phyloP scores from a whole-genome alignment of 2,797 vertebrate species.

The Eulemur mongoz region DNA sequence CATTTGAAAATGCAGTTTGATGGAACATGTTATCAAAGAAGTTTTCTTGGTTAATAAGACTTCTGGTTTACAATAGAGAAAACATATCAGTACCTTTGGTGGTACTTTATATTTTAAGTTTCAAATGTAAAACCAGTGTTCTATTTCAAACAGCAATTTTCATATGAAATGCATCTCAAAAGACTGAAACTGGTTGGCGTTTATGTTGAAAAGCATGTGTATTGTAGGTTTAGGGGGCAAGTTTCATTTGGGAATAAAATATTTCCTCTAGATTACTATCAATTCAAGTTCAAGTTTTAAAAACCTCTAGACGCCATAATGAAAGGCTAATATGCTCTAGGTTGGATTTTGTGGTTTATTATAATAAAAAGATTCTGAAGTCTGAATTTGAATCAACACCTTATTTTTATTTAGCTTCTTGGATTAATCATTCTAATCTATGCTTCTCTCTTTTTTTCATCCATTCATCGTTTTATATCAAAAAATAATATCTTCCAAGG shows the following conservation, averaged over 20 bases:
- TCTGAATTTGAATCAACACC: neutral
- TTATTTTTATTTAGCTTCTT: slow-evolving; percentile 36
- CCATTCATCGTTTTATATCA: neutral
- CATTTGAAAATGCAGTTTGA: slow-evolving; percentile 49
- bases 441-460: neutral
- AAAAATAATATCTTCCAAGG: neutral
- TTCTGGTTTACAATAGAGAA: slow-evolving; percentile 24
- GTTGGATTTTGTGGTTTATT: neutral
- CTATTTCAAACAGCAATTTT: slow-evolving; percentile 49
- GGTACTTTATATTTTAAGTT: slow-evolving; percentile 11
- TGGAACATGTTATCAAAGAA: slow-evolving; percentile 11
- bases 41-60: slow-evolving; percentile 36
- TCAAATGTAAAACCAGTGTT: slow-evolving; percentile 41
- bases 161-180: slow-evolving; percentile 11
- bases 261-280: slow-evolving; percentile 26
- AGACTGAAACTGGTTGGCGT: neutral
- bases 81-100: slow-evolving; percentile 4
- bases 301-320: neutral
- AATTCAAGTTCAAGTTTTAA: slow-evolving; percentile 15
- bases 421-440: neutral
- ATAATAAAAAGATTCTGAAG: neutral
- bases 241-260: slow-evolving; percentile 14
- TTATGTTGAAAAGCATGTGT: slow-evolving; percentile 35
- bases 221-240: neutral
- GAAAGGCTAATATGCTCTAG: neutral